A percentile compares a stretch with the other conserved stretches of the same genome.
Conservation (phyloP, 2,113 vertebrate species). For the Rhinopomastus cyanomelas region DNA sequence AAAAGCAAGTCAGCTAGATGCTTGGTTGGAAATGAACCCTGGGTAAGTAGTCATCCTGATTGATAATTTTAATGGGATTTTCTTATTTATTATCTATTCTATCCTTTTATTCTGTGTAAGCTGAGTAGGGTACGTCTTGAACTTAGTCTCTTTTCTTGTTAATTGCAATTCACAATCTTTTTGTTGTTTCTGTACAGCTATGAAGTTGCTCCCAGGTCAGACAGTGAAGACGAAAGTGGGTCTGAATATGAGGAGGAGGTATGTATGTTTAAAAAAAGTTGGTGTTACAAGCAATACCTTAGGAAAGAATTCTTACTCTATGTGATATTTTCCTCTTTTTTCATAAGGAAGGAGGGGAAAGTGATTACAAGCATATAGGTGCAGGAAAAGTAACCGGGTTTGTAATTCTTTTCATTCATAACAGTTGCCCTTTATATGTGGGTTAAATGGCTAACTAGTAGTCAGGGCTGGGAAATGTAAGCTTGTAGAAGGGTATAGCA, state of each 20-base stretch:
- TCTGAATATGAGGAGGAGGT: constrained; percentile 98
- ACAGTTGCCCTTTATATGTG: background rate
- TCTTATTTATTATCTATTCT: background rate
- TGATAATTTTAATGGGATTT: background rate
- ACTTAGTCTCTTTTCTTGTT: background rate
- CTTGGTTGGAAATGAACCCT: constrained; percentile 99
- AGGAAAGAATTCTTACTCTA: background rate
- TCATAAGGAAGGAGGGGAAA: background rate
- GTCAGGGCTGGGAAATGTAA: background rate
- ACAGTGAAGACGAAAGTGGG: constrained; percentile 92
- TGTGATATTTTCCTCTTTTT: background rate
- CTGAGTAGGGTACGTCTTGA: background rate
- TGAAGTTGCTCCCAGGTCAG: constrained; percentile 95
- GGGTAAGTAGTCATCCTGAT: constrained; percentile 76
- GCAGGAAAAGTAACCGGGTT: background rate
- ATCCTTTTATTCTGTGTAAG: background rate
- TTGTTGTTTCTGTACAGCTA: constrained; percentile 77
- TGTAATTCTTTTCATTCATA: background rate
- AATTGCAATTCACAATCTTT: background rate
- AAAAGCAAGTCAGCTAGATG: constrained; percentile 96
- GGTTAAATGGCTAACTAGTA: background rate
- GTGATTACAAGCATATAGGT: background rate
- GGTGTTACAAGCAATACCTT: background rate
- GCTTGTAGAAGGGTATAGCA: background rate
- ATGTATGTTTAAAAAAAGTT: constrained; percentile 26